Conservation (phyloP, 2,113 vertebrate genomes). For the Chunga burmeisteri region DNA sequence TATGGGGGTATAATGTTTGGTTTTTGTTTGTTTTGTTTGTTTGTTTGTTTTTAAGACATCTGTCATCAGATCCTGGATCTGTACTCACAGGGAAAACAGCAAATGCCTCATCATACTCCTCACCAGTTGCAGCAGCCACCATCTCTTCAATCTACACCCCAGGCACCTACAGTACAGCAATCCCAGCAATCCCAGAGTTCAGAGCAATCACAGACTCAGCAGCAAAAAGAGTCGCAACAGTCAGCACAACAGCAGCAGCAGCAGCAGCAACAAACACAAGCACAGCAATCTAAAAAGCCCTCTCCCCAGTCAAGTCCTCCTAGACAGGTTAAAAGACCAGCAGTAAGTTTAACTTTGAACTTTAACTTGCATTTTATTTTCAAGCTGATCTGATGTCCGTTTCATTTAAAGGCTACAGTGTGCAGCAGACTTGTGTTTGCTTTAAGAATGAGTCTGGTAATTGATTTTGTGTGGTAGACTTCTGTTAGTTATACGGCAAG, state of each 20-base stretch:
- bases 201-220: conserved; percentile 69
- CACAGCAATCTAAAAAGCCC: conserved; percentile 85
- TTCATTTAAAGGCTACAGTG: neutral
- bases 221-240: conserved; percentile 71
- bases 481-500: neutral
- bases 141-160: conserved; percentile 74
- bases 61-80: conserved; percentile 99
- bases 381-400: neutral
- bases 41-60: conserved; percentile 80
- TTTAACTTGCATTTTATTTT: neutral
- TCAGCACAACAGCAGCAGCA: conserved; percentile 56
- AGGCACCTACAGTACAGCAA: conserved; percentile 68
- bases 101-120: conserved; percentile 92
- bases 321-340: conserved; percentile 86
- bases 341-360: conserved; percentile 76
- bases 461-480: neutral
- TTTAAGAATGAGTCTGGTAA: neutral
- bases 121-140: conserved; percentile 83
- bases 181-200: conserved; percentile 62
- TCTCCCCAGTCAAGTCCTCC: conserved; percentile 93
- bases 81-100: conserved; percentile 97
- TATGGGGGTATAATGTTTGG: neutral
- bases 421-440: neutral
- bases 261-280: conserved; percentile 67
- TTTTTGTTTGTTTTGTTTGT: neutral